These are phyloP conservation scores for Kuschelorhynchus macadamiae DNA, from an alignment of 2,888 invertebrate genomes.

Conservation along the genomic window DNA sequence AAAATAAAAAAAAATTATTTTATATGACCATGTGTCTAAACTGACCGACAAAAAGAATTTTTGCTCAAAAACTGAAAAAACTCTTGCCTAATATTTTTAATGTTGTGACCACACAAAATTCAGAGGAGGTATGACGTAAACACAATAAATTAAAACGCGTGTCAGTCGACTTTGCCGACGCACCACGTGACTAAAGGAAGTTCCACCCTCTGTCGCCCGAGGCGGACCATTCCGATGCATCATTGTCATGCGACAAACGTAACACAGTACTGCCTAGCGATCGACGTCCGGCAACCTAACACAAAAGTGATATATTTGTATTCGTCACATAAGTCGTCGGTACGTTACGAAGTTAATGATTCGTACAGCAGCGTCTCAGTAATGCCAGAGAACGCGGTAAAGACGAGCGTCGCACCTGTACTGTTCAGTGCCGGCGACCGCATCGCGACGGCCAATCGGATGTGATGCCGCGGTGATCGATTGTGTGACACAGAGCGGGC, in stretches of 20 bases:
- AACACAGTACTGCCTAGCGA: conserved; percentile 43
- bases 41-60: no score
- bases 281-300: conserved; percentile 56
- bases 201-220: conserved; percentile 46
- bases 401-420: conserved; percentile 56
- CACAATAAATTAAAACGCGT: conserved; percentile 2
- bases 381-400: conserved; percentile 60
- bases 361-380: conserved; percentile 61
- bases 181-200: conserved; percentile 39
- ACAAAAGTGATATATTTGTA: conserved; percentile 63
- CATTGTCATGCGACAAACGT: conserved; percentile 48
- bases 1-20: no score
- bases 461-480: conserved; percentile 35
- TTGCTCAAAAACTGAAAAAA: no score
- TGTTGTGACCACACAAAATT: no score
- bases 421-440: conserved; percentile 30
- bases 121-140: no score
- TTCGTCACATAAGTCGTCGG: conserved; percentile 60
- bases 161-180: conserved; percentile 9
- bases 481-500: conserved; percentile 22
- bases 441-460: conserved; percentile 37
- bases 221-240: conserved; percentile 31
- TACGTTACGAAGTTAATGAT: conserved; percentile 60
- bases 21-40: no score
- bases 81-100: no score